Percentiles rank a stretch among this genome's conserved stretches.
Evolutionary conservation across 2,797 vertebrate species (phyloP).

Genomic region (Mormyrus hasselquistii): DNA sequence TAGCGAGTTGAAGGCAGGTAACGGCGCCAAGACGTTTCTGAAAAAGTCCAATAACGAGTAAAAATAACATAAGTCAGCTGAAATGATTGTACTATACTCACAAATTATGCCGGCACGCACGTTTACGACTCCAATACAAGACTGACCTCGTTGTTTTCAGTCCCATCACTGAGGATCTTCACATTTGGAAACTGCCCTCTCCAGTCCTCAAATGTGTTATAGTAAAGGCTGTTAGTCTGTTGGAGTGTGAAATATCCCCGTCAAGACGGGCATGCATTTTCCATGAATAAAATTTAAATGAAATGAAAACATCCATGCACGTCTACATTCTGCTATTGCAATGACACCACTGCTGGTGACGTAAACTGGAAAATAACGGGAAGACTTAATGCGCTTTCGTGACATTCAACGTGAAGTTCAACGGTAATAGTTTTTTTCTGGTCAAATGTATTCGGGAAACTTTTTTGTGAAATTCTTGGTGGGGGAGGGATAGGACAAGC

Average conservation of each 20-base stretch:
- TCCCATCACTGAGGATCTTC: slow-evolving; percentile 61
- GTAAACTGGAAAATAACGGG: background rate
- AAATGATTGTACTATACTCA: background rate
- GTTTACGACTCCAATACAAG: background rate
- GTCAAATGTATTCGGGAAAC: background rate
- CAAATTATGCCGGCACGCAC: background rate
- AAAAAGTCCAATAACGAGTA: background rate
- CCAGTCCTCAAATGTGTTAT: slow-evolving; percentile 63
- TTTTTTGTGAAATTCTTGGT: background rate
- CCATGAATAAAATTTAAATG: background rate
- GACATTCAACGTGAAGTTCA: background rate
- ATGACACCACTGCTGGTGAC: background rate
- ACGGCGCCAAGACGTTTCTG: slow-evolving; percentile 70
- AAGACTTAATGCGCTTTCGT: background rate
- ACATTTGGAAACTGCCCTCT: slow-evolving; percentile 56
- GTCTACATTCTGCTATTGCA: background rate
- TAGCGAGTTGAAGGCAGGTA: slow-evolving; percentile 61
- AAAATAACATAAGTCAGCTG: background rate
- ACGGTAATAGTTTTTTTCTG: background rate
- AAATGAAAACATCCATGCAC: background rate
- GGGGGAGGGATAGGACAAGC: background rate
- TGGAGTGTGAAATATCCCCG: background rate
- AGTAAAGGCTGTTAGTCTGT: slow-evolving; percentile 66
- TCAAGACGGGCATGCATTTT: background rate
- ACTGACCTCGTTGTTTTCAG: slow-evolving; percentile 62